phyloP scores from a whole-genome alignment of 2,888 invertebrate genomes.

The Altica lythri region DNA sequence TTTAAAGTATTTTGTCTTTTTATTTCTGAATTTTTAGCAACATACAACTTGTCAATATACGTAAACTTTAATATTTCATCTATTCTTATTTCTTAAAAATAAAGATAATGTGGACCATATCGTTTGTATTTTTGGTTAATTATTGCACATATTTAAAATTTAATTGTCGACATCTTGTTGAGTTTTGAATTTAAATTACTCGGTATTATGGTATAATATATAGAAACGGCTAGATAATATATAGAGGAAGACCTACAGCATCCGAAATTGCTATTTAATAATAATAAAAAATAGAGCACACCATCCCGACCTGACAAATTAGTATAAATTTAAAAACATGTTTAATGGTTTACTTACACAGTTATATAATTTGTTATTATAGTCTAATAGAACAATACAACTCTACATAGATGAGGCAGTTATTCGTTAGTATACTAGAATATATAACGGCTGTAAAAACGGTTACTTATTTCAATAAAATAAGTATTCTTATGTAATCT shows the following conservation, averaged over 20 bases:
- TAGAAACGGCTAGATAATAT: constrained; percentile 47
- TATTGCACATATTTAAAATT: not conserved
- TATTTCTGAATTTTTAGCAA: too few relatives aligned
- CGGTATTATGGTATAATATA: constrained; percentile 28
- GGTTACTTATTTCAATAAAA: too few relatives aligned
- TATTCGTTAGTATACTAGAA: constrained; percentile 46
- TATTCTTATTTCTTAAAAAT: too few relatives aligned
- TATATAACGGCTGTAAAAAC: constrained; percentile 31
- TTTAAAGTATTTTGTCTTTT: too few relatives aligned
- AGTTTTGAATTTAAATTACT: constrained; percentile 26
- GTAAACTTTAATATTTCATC: too few relatives aligned
- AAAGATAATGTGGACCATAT: constrained; percentile 15
- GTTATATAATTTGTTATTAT: constrained; percentile 41
- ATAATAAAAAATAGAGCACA: constrained; percentile 31
- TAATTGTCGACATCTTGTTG: constrained; percentile 12
- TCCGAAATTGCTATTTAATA: constrained; percentile 32
- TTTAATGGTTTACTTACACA: constrained; percentile 46
- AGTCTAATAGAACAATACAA: constrained; percentile 42
- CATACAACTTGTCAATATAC: too few relatives aligned
- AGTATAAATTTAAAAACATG: constrained; percentile 45
- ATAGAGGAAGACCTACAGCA: constrained; percentile 44
- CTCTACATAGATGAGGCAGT: constrained; percentile 48
- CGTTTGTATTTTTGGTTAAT: constrained; percentile 4
- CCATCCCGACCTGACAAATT: constrained; percentile 36
- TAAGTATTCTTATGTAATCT: too few relatives aligned